phyloP scores from a whole-genome alignment of 2,113 vertebrate species.

The Ailuropoda melanoleuca region DNA sequence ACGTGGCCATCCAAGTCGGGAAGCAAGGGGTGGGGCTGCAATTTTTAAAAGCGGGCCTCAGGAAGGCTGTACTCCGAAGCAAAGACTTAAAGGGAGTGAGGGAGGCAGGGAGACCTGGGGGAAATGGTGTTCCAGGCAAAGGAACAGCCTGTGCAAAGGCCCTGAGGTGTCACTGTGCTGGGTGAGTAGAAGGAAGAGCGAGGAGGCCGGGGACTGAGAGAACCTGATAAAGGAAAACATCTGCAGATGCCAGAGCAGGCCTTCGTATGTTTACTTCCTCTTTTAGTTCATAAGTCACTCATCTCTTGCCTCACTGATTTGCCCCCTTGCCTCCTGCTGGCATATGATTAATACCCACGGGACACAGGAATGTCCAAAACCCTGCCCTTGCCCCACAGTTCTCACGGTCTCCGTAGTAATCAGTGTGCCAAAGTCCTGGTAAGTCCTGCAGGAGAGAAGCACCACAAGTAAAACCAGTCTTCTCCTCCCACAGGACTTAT shows the following conservation, averaged over 20 bases:
- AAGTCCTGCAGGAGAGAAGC: not conserved
- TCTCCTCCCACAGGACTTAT: not conserved
- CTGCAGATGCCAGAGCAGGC: accelerated
- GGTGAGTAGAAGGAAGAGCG: accelerated
- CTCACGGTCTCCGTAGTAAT: not conserved
- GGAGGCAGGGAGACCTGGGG: not conserved
- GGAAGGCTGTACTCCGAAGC: not conserved
- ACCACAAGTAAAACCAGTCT: not conserved
- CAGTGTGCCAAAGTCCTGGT: not conserved
- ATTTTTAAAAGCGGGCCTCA: not conserved
- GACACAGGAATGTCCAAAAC: not conserved
- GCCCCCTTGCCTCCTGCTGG: not conserved
- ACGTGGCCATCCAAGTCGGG: accelerated
- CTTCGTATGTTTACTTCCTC: accelerated
- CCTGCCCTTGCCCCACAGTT: no score
- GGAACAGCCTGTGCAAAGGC: not conserved
- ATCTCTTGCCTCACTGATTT: not conserved
- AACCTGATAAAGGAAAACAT: accelerated
- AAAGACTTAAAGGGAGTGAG: not conserved
- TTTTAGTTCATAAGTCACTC: accelerated
- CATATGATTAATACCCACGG: accelerated
- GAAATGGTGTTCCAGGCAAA: not conserved
- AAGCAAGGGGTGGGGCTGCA: accelerated
- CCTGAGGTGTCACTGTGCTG: not conserved
- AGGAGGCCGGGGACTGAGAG: no score